A percentile compares a stretch with the other conserved stretches of the same genome.
Evolutionary conservation across 1,140 invertebrate species (phyloP).

Genomic region (Phocides pigmalion): DNA sequence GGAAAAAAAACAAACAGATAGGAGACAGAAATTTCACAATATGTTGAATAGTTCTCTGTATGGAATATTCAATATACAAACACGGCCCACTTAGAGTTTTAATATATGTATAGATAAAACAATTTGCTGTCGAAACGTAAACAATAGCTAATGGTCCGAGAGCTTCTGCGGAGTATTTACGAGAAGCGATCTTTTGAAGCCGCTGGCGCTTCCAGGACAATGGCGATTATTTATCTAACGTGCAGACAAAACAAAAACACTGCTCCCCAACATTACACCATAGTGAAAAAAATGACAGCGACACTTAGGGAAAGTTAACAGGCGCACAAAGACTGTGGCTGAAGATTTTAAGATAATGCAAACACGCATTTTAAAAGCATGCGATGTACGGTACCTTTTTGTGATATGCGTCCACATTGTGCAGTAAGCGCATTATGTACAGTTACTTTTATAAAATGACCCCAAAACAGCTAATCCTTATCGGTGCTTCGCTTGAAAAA

Average conservation of each 20-base stretch:
- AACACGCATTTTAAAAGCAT: constrained; percentile 58
- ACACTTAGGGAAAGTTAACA: constrained; percentile 66
- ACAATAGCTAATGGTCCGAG: constrained; percentile 56
- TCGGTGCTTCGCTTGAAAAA: constrained; percentile 19
- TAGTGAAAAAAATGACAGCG: constrained; percentile 52
- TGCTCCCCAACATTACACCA: constrained; percentile 52
- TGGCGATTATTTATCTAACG: constrained; percentile 67
- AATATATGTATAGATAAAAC: no score
- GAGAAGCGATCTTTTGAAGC: constrained; percentile 50
- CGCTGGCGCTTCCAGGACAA: constrained; percentile 62
- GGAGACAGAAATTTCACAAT: no score
- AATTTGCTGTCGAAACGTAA: constrained; percentile 42
- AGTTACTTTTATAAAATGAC: constrained; percentile 50
- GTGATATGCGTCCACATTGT: constrained; percentile 40
- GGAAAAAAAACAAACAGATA: no score
- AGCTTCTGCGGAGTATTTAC: constrained; percentile 40
- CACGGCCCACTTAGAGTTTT: no score
- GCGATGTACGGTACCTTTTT: constrained; percentile 60
- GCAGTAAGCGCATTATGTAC: constrained; percentile 41
- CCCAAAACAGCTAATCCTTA: constrained; percentile 34
- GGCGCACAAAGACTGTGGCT: constrained; percentile 49
- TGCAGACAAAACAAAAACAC: constrained; percentile 64
- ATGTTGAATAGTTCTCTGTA: no score
- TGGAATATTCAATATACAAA: no score
- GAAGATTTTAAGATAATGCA: constrained; percentile 55